Conservation (phyloP, 2,797 vertebrate species). For the Trichosurus vulpecula region DNA sequence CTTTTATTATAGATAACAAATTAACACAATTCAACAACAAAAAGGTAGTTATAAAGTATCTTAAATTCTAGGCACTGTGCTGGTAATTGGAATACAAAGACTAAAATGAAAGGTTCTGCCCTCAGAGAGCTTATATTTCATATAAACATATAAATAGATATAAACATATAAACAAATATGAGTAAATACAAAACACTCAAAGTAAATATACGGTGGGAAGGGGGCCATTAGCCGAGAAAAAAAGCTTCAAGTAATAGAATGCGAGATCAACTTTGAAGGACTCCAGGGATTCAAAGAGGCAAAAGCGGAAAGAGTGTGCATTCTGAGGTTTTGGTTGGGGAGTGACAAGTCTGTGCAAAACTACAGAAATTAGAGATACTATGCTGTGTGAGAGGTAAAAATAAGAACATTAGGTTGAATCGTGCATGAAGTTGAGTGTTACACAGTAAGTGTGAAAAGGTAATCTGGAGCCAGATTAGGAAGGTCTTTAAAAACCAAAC, state of each 20-base stretch:
- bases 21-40: neutral
- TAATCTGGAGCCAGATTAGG: neutral
- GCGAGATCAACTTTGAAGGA: neutral
- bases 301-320: neutral
- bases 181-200: neutral
- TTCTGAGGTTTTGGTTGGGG: neutral
- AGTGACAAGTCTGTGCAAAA: neutral
- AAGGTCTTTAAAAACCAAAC: neutral
- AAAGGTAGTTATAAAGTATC: neutral
- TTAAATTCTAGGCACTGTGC: neutral
- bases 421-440: neutral
- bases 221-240: neutral
- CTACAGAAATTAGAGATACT: neutral
- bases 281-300: neutral
- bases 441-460: neutral
- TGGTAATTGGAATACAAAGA: neutral
- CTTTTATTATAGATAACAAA: neutral
- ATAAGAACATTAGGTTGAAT: neutral
- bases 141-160: neutral
- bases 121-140: neutral
- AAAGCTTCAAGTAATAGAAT: neutral
- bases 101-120: neutral
- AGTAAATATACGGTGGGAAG: neutral
- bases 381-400: neutral
- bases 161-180: too few relatives aligned